Evolutionary conservation across 2,113 vertebrate species (phyloP), one percentile per base, ranked within the genome.

Genomic region (Lontra canadensis): DNA sequence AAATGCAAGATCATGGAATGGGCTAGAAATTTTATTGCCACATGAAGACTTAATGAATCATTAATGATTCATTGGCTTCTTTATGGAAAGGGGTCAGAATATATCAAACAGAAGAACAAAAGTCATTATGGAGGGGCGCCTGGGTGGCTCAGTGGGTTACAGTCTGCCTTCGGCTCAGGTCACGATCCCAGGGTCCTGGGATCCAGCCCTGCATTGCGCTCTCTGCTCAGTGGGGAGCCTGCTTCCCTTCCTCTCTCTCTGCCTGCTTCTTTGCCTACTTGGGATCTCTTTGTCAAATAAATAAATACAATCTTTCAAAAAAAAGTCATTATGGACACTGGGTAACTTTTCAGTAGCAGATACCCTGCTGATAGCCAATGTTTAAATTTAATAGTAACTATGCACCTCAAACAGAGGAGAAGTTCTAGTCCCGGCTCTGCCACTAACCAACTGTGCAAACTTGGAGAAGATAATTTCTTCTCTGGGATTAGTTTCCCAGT

Each of bases 331-430:
- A 93, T 94, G 55, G 39, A 90, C 17, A 83, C 11, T 74, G 80
- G 6, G 29, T 78, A 18, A 42, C 63, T 94, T 97, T 97, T 95
- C 61, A 95, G 61, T 69, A 79, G 52, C 15, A 42, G 61, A 42
- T 74, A 86, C 52, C 78, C 67, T 94, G 42, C 20, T 0, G 0
- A 87, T 59, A 88, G 52, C 23, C 39, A 96, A 83, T 71, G 29
- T 90, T 95, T 95, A 47, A 96, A 90, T 80, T 92, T 92, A 92
- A 79, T 23, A 83, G 59, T 78, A 95, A 86, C 39, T 73, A 18
- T 61, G 29, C 36, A 92, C 47, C 67, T 95, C 55, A 93, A 97
- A 90, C 8, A 52, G 44, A 95, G 91, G 91, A 52, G 26, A 88
- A 92, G 79, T 94, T 95, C 78, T 55, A 82, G 39, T 55, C 36